Base-by-base conservation (phyloP, 2,797 vertebrate species). In the Caiman crocodilus region DNA sequence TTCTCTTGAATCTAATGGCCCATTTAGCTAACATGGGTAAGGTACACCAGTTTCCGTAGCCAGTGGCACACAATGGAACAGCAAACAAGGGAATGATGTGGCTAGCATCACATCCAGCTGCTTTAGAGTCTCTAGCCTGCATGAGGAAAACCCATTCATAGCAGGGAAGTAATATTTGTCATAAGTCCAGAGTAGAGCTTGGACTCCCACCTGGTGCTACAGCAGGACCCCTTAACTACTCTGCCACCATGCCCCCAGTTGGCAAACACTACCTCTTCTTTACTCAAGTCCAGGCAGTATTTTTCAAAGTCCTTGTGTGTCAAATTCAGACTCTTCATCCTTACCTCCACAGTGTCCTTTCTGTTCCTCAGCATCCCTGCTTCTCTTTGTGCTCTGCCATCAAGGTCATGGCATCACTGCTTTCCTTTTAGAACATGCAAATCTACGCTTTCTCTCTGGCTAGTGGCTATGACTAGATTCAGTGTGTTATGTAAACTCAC, bases 281-380 rank as follows among this genome's bases (percentile, higher is more conserved):
- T 18, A 56, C 67, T 78, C 20, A 58, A 82, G 35, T 77, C 74
- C 82, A 16, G 9, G 42, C 3, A n/a, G 25, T 6, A 3, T 89
- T 93, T 94, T 83, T 82, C 17, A 95, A 93, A 76, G 30, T 84
- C 71, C 32, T 60, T 64, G 9, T 60, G 11, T 4, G 7, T 5
- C 56, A 81, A 58, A 59, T 17, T 71, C 32, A 42, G 42, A 16
- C 17, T 23, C 67, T 71, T 71, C 67, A 42, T 42, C 6, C 30
- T 78, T 50, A 69, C 57, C 26, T 57, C 14, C 15, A 73, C 17
- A 73, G 74, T 64, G 87, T 42, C 42, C 32, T 35, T 92, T 79
- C 20, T 20, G 56, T 26, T 23, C 26, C 15, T 57, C 32, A 73
- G 69, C 84, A 76, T 89, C 3, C 3, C 76, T 87, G 4, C 25